A percentile compares a stretch with the other conserved stretches of the same genome.
Evolutionary conservation across 2,113 vertebrate species (phyloP).

Genomic region (Pteruthius melanotis): DNA sequence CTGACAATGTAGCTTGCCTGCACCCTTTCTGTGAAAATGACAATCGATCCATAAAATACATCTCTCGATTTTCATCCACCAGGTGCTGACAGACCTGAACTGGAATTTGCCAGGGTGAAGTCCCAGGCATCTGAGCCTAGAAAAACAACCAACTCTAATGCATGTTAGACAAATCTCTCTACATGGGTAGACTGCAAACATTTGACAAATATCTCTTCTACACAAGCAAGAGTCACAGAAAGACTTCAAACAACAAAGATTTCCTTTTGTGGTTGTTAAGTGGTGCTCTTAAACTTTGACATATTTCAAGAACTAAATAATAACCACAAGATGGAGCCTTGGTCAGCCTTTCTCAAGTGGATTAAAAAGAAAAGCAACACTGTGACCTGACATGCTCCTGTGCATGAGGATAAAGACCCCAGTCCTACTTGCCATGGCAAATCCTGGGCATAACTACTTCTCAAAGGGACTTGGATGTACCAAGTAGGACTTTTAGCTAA

Average conservation of each 20-base stretch:
- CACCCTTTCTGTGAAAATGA: neutral
- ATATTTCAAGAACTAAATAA: neutral
- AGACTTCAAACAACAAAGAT: neutral
- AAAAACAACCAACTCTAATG: neutral
- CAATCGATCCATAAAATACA: neutral
- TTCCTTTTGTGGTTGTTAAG: neutral
- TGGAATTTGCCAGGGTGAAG: neutral
- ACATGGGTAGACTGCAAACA: neutral
- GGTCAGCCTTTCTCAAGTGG: neutral
- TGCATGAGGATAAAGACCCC: neutral
- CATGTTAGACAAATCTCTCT: neutral
- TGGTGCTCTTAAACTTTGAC: neutral
- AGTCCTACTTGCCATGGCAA: neutral
- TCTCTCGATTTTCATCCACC: neutral
- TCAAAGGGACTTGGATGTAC: neutral
- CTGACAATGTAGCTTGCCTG: neutral
- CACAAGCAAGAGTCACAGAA: neutral
- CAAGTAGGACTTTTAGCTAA: neutral
- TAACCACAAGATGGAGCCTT: conserved; percentile 62
- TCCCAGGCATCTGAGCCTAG: neutral
- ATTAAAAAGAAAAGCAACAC: neutral
- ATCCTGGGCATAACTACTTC: neutral
- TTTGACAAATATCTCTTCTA: neutral
- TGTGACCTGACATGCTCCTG: neutral
- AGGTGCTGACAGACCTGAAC: neutral